Percentiles rank a stretch among this genome's conserved stretches.
Evolutionary conservation across 2,797 vertebrate genomes (phyloP).

Genomic region (Setipinna tenuifilis): DNA sequence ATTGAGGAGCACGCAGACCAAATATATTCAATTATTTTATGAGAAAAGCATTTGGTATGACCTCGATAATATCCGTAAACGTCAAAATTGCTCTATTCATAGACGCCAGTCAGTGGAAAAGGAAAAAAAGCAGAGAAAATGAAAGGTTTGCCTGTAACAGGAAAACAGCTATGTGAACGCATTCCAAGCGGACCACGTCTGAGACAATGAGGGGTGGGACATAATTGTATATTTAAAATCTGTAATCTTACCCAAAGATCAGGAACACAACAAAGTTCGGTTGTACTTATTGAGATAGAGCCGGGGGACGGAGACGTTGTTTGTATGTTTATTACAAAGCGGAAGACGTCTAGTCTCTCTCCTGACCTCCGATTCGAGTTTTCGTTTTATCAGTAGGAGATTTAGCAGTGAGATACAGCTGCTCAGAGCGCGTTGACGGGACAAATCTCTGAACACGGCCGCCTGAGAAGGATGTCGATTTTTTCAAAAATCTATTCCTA

Average conservation of each 20-base stretch:
- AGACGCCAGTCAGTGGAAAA: slow-evolving; percentile 58
- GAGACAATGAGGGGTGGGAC: slow-evolving; percentile 82
- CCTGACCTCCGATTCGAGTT: slow-evolving; percentile 46
- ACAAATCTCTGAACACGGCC: not conserved
- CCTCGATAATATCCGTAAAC: slow-evolving; percentile 28
- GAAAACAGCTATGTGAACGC: slow-evolving; percentile 78
- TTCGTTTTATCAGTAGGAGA: slow-evolving; percentile 71
- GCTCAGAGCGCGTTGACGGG: not conserved
- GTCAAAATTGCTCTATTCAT: slow-evolving; percentile 56
- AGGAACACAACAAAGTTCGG: slow-evolving; percentile 47
- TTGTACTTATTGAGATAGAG: slow-evolving; percentile 48
- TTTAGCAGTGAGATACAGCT: slow-evolving; percentile 61
- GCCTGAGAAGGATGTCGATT: not conserved
- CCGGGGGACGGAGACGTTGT: slow-evolving; percentile 30
- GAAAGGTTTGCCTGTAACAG: slow-evolving; percentile 76
- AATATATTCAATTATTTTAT: not conserved
- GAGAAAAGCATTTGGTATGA: not conserved
- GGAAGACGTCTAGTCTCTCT: slow-evolving; percentile 57
- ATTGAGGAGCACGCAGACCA: not conserved
- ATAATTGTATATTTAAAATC: slow-evolving; percentile 64
- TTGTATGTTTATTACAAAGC: slow-evolving; percentile 48
- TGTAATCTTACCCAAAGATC: slow-evolving; percentile 71
- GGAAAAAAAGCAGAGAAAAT: slow-evolving; percentile 69
- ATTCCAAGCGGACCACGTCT: slow-evolving; percentile 70
- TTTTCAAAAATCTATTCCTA: not conserved